A percentile compares a stretch with the other conserved stretches of the same genome.
phyloP scores from a whole-genome alignment of 2,797 vertebrate species.

The Tamandua tetradactyla region DNA sequence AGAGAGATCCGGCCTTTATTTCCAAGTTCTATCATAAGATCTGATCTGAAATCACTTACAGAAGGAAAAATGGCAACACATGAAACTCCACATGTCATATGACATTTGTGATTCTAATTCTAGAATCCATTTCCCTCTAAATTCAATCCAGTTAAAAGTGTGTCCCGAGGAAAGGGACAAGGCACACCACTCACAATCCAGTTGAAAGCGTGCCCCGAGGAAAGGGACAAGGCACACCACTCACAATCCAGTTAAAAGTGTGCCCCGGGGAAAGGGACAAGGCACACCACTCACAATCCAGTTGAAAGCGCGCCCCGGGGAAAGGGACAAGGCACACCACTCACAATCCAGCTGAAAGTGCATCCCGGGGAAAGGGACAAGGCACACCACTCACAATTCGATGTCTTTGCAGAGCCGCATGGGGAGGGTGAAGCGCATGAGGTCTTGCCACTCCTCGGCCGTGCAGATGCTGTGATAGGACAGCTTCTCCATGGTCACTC shows the following conservation, averaged over 20 bases:
- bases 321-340: fast-evolving
- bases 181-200: too few relatives aligned
- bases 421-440: conserved; percentile 93
- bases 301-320: not conserved
- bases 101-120: fast-evolving
- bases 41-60: not conserved
- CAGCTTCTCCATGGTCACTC: conserved; percentile 98
- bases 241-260: conserved; percentile 79
- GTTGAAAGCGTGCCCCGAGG: not conserved
- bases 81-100: fast-evolving
- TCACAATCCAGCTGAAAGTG: conserved; percentile 77
- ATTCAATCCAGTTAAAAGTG: fast-evolving
- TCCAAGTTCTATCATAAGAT: not conserved
- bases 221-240: fast-evolving
- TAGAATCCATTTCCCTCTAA: fast-evolving
- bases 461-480: conserved; percentile 99
- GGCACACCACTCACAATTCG: conserved; percentile 84
- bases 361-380: fast-evolving
- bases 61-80: not conserved
- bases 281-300: conserved; percentile 76
- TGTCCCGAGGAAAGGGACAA: not conserved
- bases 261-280: not conserved
- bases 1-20: not conserved
- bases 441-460: conserved; percentile 96
- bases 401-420: conserved; percentile 95